A percentile compares a stretch with the other conserved stretches of the same genome.
Evolutionary conservation across 1,140 invertebrate species (phyloP).

Genomic region (Bombyx mori): DNA sequence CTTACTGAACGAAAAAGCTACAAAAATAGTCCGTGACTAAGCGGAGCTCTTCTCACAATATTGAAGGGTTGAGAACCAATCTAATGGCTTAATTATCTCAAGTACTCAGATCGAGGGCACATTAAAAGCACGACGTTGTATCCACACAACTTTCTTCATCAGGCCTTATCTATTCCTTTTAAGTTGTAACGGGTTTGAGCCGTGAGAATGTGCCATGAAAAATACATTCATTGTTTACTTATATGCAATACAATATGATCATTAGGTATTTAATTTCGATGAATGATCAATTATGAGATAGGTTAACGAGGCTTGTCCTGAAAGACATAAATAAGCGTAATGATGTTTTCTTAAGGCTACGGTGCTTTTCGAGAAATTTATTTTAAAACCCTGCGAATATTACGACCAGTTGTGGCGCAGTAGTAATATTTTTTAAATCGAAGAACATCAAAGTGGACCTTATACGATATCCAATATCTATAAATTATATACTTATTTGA

Average conservation of each 20-base stretch:
- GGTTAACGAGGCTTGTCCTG: too few species aligned
- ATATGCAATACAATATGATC: conserved; percentile 3
- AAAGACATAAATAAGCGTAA: too few species aligned
- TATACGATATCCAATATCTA: too few species aligned
- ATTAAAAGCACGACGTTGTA: conserved; percentile 8
- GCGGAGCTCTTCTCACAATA: conserved; percentile 43
- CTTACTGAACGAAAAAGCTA: conserved; percentile 20
- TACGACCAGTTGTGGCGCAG: too few species aligned
- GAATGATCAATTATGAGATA: too few species aligned
- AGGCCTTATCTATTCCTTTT: conserved; percentile 40
- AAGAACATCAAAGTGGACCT: too few species aligned
- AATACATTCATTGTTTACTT: conserved; percentile 10
- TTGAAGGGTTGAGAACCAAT: conserved; percentile 57
- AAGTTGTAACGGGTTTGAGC: conserved; percentile 15
- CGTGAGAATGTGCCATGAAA: conserved; percentile 19
- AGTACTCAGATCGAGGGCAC: conserved; percentile 39
- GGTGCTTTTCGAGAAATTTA: too few species aligned
- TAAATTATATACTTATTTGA: too few species aligned
- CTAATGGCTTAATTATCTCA: conserved; percentile 67
- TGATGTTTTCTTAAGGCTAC: too few species aligned
- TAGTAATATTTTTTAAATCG: too few species aligned
- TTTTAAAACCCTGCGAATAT: too few species aligned
- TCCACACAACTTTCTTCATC: conserved; percentile 29
- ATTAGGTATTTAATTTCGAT: neutral
- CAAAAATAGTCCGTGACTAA: conserved; percentile 45